Evolutionary conservation across 2,797 vertebrate genomes (phyloP).

Genomic region (Chromobotia macracanthus): DNA sequence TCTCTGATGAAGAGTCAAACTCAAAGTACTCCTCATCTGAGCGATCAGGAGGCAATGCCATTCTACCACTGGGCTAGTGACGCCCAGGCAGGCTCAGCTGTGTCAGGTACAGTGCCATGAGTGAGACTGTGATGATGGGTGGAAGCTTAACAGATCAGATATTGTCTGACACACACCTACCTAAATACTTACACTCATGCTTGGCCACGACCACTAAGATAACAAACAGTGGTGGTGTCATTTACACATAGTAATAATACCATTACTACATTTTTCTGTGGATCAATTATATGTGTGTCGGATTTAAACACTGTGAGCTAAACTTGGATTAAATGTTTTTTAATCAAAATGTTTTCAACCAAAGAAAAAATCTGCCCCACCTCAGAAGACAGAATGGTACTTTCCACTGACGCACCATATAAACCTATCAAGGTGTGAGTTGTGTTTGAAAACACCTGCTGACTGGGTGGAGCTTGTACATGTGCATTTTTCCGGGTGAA

Average conservation of each 20-base stretch:
- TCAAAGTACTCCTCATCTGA: conserved; percentile 78
- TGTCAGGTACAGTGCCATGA: conserved; percentile 42
- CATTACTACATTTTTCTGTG: neutral
- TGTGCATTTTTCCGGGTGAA: conserved; percentile 59
- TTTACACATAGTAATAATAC: neutral
- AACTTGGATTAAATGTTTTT: no score
- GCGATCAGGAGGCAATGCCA: conserved; percentile 69
- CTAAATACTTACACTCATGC: conserved; percentile 1
- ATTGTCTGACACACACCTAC: conserved; percentile 27
- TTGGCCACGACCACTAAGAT: neutral
- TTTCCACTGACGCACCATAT: conserved; percentile 66
- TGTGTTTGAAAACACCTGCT: conserved; percentile 68
- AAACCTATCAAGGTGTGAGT: conserved; percentile 62
- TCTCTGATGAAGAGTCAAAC: conserved; percentile 61
- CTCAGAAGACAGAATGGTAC: conserved; percentile 66
- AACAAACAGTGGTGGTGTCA: neutral
- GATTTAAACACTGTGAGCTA: neutral
- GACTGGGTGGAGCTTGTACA: conserved; percentile 67
- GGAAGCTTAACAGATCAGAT: conserved; percentile 32
- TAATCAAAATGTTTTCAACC: neutral
- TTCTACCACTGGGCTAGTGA: conserved; percentile 60
- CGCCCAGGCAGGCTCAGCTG: conserved; percentile 20
- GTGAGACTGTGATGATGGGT: conserved; percentile 38
- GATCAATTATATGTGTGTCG: neutral
- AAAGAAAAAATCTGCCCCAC: conserved; percentile 26